Evolutionary conservation across 35 echinoderm and acorn worm species (phyloP).

Genomic region (Antedon bifida): DNA sequence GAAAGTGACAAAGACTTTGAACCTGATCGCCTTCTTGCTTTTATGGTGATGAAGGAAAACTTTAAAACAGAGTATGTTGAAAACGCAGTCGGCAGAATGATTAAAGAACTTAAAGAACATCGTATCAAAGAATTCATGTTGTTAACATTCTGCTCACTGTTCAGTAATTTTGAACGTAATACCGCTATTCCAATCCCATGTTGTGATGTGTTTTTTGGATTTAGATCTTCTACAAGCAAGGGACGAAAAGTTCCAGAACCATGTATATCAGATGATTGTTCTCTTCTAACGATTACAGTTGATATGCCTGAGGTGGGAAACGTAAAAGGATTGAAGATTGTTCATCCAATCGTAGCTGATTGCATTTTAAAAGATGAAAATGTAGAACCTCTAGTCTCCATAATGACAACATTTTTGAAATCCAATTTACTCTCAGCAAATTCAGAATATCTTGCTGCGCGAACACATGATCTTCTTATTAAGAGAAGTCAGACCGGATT

Average conservation of each 20-base stretch:
- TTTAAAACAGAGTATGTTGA: slow-evolving; percentile 33
- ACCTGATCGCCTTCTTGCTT: slow-evolving; percentile 35
- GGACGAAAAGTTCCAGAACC: neutral
- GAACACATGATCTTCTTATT: slow-evolving; percentile 22
- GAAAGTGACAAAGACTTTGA: slow-evolving; percentile 13
- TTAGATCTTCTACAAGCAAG: neutral
- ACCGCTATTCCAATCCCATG: slow-evolving; percentile 36
- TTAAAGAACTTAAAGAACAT: slow-evolving; percentile 1
- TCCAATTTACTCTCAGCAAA: slow-evolving; percentile 3
- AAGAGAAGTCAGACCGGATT: neutral
- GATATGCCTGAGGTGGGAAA: neutral
- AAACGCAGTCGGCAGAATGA: slow-evolving; percentile 10
- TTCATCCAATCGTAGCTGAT: slow-evolving; percentile 26
- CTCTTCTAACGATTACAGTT: slow-evolving; percentile 21
- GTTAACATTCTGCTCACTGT: slow-evolving; percentile 16
- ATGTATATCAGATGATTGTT: neutral
- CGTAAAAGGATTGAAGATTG: slow-evolving; percentile 24
- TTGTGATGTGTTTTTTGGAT: slow-evolving; percentile 34
- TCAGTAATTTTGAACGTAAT: slow-evolving; percentile 18
- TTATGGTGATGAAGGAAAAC: slow-evolving; percentile 62
- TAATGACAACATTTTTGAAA: slow-evolving; percentile 7
- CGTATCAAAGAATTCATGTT: neutral
- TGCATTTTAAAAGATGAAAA: slow-evolving; percentile 4
- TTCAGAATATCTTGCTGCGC: slow-evolving; percentile 24
- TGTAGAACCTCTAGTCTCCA: slow-evolving; percentile 9